These are phyloP conservation scores for Sciaenops ocellatus DNA, from an alignment of 2,797 vertebrate genomes.

Conservation along the genomic window DNA sequence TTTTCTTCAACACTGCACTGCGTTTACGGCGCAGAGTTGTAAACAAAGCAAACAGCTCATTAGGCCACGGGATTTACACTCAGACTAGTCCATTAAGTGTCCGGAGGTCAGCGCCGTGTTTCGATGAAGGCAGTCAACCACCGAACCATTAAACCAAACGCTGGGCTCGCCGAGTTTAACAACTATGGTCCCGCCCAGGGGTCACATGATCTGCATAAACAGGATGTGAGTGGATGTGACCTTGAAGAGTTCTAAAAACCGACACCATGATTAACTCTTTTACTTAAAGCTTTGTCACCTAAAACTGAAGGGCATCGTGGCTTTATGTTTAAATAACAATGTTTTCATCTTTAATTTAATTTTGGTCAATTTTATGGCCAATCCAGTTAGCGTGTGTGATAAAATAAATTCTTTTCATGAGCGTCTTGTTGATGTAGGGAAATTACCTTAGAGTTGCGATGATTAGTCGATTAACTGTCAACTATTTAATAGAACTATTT, in stretches of 20 bases:
- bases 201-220: neutral
- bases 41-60: conserved; percentile 32
- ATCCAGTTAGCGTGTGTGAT: neutral
- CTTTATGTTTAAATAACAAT: neutral
- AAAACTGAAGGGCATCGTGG: neutral
- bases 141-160: conserved; percentile 19
- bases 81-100: conserved; percentile 14
- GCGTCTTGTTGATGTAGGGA: neutral
- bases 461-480: no score
- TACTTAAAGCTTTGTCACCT: neutral
- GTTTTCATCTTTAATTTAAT: neutral
- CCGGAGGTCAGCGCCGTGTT: neutral
- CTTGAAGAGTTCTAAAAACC: neutral
- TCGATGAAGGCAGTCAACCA: conserved; percentile 11
- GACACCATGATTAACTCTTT: neutral
- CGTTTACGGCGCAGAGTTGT: neutral
- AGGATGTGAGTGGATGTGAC: conserved; percentile 5
- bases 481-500: no score
- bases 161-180: conserved; percentile 4
- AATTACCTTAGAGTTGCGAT: no score
- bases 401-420: neutral
- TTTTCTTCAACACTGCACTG: neutral
- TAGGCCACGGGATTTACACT: conserved; percentile 5
- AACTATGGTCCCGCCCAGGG: neutral
- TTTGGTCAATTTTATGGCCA: neutral